Conservation (phyloP, 2,888 invertebrate genomes). For the Drosophila borealis region DNA sequence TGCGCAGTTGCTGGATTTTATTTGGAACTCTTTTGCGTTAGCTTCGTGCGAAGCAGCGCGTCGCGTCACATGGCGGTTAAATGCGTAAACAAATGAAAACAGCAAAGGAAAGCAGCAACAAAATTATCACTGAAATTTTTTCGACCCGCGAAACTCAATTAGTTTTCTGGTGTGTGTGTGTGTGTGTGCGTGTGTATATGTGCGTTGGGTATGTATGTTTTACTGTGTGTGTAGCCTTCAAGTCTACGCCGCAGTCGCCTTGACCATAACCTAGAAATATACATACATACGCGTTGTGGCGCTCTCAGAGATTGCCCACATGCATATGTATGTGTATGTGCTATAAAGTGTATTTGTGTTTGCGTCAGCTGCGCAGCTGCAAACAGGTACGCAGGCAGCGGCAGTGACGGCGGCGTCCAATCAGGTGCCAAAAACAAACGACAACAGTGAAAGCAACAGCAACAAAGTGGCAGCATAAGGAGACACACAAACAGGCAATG, state of each 20-base stretch:
- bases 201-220: conserved; percentile 14
- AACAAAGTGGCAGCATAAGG: conserved; percentile 41
- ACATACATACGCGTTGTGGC: conserved; percentile 25
- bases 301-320: conserved; percentile 33
- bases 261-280: conserved; percentile 76
- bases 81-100: conserved; percentile 68
- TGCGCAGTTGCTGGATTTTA: conserved; percentile 38
- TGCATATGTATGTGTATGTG: conserved; percentile 8
- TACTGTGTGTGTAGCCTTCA: conserved; percentile 64
- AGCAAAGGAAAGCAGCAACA: conserved; percentile 53
- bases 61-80: conserved; percentile 31
- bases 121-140: conserved; percentile 48
- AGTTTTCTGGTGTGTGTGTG: conserved; percentile 17
- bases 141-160: conserved; percentile 33
- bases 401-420: conserved; percentile 25
- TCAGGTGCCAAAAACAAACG: conserved; percentile 61
- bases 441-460: conserved; percentile 44
- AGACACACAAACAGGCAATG: conserved; percentile 19
- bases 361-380: conserved; percentile 50
- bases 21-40: conserved; percentile 38
- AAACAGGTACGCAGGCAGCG: conserved; percentile 47
- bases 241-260: conserved; percentile 64
- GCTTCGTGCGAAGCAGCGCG: conserved; percentile 19
- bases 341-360: conserved; percentile 20
- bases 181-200: conserved; percentile 21